Evolutionary conservation across 1,140 invertebrate genomes (phyloP).

Genomic region (Hyposmocoma kahamanoa): DNA sequence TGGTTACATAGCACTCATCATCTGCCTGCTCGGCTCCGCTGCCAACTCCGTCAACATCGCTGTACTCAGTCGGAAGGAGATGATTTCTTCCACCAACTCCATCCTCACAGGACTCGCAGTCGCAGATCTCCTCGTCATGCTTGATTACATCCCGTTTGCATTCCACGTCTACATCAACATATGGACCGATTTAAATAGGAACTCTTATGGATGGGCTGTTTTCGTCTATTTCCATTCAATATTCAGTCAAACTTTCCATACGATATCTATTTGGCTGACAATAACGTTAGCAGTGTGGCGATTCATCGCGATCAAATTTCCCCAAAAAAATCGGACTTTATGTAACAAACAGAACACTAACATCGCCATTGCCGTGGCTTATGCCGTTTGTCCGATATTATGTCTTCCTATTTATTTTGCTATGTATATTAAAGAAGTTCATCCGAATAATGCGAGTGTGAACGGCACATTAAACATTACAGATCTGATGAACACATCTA

Average conservation of each 20-base stretch:
- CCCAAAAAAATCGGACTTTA: conserved; percentile 84
- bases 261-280: conserved; percentile 94
- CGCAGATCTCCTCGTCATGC: conserved; percentile 93
- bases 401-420: conserved; percentile 90
- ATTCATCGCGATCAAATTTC: conserved; percentile 90
- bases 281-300: conserved; percentile 94
- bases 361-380: conserved; percentile 85
- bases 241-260: conserved; percentile 90
- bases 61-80: conserved; percentile 91
- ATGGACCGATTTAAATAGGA: conserved; percentile 66
- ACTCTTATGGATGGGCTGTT: conserved; percentile 85
- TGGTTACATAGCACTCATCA: conserved; percentile 72
- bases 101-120: conserved; percentile 91
- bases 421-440: conserved; percentile 56
- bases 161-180: conserved; percentile 83
- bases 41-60: conserved; percentile 95
- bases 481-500: conserved; percentile 22
- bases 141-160: conserved; percentile 93
- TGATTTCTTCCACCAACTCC: conserved; percentile 90
- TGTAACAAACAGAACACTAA: conserved; percentile 84
- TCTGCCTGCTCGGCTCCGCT: conserved; percentile 93
- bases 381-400: conserved; percentile 86
- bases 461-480: conserved; percentile 29
- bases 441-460: conserved; percentile 2
- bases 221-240: conserved; percentile 89